Evolutionary conservation across 2,888 invertebrate species (phyloP).

Genomic region (Drosophila mimica): DNA sequence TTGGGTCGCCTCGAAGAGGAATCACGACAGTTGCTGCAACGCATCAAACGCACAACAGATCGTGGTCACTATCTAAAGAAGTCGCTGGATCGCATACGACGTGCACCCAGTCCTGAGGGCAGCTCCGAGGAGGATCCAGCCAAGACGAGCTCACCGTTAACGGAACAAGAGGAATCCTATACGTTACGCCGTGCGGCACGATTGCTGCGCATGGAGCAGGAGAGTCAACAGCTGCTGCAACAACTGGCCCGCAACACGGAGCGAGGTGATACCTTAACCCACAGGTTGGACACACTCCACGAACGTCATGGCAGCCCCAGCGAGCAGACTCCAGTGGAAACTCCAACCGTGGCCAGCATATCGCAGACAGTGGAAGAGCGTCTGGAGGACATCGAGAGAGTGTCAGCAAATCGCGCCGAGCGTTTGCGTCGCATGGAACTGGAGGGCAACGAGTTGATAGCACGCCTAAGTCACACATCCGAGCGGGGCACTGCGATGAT

Average conservation of each 20-base stretch:
- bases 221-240: conserved; percentile 89
- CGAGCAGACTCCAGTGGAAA: background rate
- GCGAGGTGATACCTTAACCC: conserved; percentile 72
- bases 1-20: conserved; percentile 90
- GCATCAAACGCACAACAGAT: conserved; percentile 90
- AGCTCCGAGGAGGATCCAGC: conserved; percentile 73
- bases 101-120: conserved; percentile 79
- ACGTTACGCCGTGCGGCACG: conserved; percentile 78
- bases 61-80: conserved; percentile 82
- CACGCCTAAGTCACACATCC: conserved; percentile 79
- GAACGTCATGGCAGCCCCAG: conserved; percentile 46
- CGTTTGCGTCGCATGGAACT: conserved; percentile 88
- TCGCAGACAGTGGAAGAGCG: conserved; percentile 74
- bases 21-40: conserved; percentile 90
- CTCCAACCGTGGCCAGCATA: conserved; percentile 38
- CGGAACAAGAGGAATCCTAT: conserved; percentile 79
- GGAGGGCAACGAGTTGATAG: conserved; percentile 90
- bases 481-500: conserved; percentile 82
- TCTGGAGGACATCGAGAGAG: conserved; percentile 80
- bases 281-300: conserved; percentile 80
- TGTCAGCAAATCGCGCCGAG: conserved; percentile 79
- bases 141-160: conserved; percentile 57
- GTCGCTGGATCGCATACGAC: conserved; percentile 79
- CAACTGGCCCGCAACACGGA: conserved; percentile 76
- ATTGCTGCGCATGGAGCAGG: conserved; percentile 89